These are phyloP conservation scores for Echiichthys vipera DNA, from an alignment of 2,797 vertebrate species.

Conservation along the genomic window DNA sequence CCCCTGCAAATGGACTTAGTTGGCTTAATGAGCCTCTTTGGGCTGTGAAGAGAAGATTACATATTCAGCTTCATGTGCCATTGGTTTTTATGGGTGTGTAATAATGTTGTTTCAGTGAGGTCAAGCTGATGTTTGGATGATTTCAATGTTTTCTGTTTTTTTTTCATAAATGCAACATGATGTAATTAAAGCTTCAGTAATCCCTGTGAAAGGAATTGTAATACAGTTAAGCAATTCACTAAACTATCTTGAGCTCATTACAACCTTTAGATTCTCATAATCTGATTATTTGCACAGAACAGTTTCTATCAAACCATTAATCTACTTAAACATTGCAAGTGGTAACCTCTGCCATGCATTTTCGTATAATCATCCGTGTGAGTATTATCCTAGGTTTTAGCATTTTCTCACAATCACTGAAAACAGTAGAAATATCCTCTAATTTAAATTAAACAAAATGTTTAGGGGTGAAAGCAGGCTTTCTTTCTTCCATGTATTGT, in stretches of 20 bases:
- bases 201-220: constrained; percentile 21
- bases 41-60: constrained; percentile 2
- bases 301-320: constrained; percentile 28
- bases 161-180: background rate
- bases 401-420: background rate
- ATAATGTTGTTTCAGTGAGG: background rate
- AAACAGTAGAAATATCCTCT: background rate
- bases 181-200: constrained; percentile 6
- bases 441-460: constrained; percentile 7
- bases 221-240: constrained; percentile 31
- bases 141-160: too few relatives aligned
- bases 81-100: background rate
- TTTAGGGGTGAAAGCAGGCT: background rate
- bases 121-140: background rate
- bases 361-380: constrained; percentile 2
- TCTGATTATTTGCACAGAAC: constrained; percentile 29
- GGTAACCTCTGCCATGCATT: background rate
- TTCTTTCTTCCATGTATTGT: background rate
- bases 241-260: constrained; percentile 30
- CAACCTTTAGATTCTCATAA: constrained; percentile 26
- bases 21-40: constrained; percentile 12
- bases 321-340: constrained; percentile 23
- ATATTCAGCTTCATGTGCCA: background rate
- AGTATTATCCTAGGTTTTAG: background rate
- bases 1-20: constrained; percentile 15